Evolutionary conservation across 2,113 vertebrate genomes (phyloP).

Genomic region (Girardinichthys multiradiatus): DNA sequence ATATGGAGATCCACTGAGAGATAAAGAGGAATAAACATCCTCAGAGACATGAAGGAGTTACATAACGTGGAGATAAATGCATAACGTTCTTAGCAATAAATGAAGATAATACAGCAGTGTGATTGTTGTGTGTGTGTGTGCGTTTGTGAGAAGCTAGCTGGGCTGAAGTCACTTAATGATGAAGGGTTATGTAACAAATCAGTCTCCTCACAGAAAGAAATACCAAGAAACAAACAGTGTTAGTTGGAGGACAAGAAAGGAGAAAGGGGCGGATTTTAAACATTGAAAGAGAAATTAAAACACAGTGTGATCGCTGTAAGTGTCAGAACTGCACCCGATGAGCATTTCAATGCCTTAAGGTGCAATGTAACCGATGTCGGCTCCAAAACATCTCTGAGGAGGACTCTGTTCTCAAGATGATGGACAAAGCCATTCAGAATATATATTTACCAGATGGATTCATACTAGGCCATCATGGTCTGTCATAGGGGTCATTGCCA

Average conservation of each 20-base stretch:
- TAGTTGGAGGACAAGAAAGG: background rate
- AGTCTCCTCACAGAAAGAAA: constrained; percentile 26
- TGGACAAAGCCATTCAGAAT: background rate
- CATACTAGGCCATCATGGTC: background rate
- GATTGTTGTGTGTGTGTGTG: background rate
- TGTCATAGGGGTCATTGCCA: background rate
- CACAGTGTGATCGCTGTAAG: background rate
- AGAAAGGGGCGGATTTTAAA: background rate
- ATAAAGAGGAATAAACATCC: constrained; percentile 1
- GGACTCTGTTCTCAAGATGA: background rate
- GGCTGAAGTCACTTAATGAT: background rate
- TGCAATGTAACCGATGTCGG: background rate
- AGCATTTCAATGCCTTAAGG: background rate
- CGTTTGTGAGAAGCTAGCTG: background rate
- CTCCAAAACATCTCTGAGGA: background rate
- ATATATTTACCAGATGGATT: background rate
- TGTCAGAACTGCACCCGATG: background rate
- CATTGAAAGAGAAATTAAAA: background rate
- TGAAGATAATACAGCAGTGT: background rate
- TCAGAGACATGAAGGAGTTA: constrained; percentile 17
- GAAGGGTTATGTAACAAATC: constrained; percentile 58
- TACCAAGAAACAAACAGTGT: constrained; percentile 17
- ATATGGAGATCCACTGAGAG: background rate
- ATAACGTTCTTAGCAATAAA: constrained; percentile 1
- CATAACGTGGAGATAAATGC: background rate